Conservation (phyloP, 2,113 vertebrate species). For the Anhinga anhinga region DNA sequence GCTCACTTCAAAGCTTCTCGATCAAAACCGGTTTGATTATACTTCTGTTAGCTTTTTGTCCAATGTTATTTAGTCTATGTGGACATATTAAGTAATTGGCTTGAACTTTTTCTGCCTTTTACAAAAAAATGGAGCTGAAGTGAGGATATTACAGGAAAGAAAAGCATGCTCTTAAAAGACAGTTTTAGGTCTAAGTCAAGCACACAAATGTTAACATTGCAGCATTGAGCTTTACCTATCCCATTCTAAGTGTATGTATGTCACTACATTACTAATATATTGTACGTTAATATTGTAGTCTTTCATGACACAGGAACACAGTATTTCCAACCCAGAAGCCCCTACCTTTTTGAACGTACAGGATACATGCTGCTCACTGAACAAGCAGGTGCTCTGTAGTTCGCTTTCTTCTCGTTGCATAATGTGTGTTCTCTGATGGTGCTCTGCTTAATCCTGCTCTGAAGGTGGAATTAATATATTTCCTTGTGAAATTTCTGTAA, state of each 20-base stretch:
- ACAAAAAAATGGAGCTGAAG: not conserved
- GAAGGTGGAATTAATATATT: not conserved
- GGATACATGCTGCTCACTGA: not conserved
- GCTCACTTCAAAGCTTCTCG: not conserved
- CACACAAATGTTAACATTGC: not conserved
- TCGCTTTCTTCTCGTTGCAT: not conserved
- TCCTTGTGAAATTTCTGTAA: not conserved
- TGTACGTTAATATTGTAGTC: not conserved
- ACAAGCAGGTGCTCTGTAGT: not conserved
- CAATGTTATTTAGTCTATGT: not conserved
- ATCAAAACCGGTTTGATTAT: not conserved
- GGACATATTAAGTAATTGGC: not conserved
- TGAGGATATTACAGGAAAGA: not conserved
- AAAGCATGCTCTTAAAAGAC: not conserved
- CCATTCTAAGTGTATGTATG: not conserved
- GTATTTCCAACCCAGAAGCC: not conserved
- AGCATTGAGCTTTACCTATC: not conserved
- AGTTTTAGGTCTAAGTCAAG: not conserved
- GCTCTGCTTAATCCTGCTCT: not conserved
- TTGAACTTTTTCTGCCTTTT: not conserved
- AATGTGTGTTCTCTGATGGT: not conserved
- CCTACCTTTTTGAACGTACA: not conserved
- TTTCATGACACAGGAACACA: not conserved
- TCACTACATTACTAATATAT: not conserved
- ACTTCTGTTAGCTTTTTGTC: not conserved